Evolutionary conservation across 2,797 vertebrate genomes (phyloP).

Genomic region (Gymnothorax reevesii): DNA sequence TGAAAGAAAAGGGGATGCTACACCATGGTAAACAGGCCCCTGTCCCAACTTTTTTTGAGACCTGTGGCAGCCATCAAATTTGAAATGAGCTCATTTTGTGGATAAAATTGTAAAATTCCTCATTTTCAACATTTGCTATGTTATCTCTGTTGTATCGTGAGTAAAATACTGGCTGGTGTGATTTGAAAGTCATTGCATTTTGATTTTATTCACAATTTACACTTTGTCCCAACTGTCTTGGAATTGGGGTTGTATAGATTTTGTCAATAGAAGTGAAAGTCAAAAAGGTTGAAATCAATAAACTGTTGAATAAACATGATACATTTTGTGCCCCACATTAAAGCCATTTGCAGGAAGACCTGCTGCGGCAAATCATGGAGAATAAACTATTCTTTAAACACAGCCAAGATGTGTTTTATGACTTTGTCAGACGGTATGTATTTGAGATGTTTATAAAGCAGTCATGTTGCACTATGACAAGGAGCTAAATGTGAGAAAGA

Average conservation of each 20-base stretch:
- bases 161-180: no score
- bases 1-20: no score
- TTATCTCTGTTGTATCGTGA: no score
- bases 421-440: conserved; percentile 23
- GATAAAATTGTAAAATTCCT: no score
- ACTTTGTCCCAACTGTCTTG: no score
- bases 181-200: no score
- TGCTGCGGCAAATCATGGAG: conserved; percentile 48
- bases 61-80: no score
- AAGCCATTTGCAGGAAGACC: conserved; percentile 40
- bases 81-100: no score
- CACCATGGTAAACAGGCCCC: no score
- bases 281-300: conserved; percentile 62
- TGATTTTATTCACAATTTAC: no score
- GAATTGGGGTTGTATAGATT: conserved; percentile 54
- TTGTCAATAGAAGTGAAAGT: conserved; percentile 58
- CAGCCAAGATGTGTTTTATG: conserved; percentile 48
- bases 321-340: conserved; percentile 60
- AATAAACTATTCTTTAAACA: conserved; percentile 49
- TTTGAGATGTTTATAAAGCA: conserved; percentile 12
- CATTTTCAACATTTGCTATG: no score
- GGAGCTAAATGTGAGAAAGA: conserved; percentile 21
- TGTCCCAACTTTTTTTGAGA: no score
- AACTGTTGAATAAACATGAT: conserved; percentile 62
- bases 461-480: conserved; percentile 12